phyloP scores from a whole-genome alignment of 2,888 invertebrate species.

The Gibbula magus region DNA sequence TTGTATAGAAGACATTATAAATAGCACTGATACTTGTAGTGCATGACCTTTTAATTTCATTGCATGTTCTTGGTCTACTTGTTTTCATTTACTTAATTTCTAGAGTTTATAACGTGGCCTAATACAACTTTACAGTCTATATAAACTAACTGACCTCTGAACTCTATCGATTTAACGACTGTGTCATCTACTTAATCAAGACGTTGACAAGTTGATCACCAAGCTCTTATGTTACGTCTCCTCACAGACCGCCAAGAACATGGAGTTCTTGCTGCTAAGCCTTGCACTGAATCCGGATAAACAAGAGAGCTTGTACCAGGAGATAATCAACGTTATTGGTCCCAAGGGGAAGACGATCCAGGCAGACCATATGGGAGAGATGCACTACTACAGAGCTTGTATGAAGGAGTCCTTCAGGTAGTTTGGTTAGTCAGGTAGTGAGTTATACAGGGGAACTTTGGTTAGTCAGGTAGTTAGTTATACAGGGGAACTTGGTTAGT shows the following conservation, averaged over 20 bases:
- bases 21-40: too few relatives aligned
- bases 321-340: not conserved
- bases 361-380: not conserved
- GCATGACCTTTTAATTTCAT: too few relatives aligned
- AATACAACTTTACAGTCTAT: too few relatives aligned
- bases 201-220: not conserved
- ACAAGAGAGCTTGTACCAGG: not conserved
- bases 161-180: not conserved
- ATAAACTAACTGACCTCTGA: too few relatives aligned
- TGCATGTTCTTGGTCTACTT: too few relatives aligned
- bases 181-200: not conserved
- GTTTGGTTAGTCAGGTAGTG: not conserved
- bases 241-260: conserved; percentile 3
- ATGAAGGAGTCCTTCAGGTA: conserved; percentile 14
- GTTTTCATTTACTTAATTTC: too few relatives aligned
- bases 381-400: not conserved
- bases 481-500: too few relatives aligned
- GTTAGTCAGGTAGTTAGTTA: not conserved
- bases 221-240: not conserved
- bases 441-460: not conserved
- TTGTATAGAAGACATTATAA: too few relatives aligned
- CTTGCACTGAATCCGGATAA: not conserved
- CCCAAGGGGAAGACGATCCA: not conserved
- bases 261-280: not conserved
- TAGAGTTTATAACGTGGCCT: too few relatives aligned